Conservation (phyloP, 2,113 vertebrate genomes). For the Sylvia atricapilla region DNA sequence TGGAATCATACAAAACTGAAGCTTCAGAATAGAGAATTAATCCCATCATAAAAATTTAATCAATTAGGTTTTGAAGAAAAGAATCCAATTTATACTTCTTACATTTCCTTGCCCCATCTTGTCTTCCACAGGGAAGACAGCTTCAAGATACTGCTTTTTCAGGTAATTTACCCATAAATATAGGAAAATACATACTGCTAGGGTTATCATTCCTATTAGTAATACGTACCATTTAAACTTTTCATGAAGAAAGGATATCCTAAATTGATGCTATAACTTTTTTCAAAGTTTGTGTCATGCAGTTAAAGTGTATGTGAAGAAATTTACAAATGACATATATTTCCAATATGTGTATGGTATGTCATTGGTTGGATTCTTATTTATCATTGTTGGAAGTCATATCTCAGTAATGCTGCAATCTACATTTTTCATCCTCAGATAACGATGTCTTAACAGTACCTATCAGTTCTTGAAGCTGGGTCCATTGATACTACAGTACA, state of each 20-base stretch:
- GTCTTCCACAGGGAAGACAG: background rate
- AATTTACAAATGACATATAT: background rate
- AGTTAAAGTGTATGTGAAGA: background rate
- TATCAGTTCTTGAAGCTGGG: background rate
- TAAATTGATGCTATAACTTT: background rate
- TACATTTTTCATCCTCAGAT: background rate
- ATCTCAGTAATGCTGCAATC: background rate
- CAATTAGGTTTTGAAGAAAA: background rate
- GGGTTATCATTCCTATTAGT: background rate
- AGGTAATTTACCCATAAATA: background rate
- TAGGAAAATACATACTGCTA: background rate
- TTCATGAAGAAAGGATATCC: background rate
- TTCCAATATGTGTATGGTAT: background rate
- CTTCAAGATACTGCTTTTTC: background rate
- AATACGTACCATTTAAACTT: background rate
- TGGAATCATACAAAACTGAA: background rate
- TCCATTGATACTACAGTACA: background rate
- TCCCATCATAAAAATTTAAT: background rate
- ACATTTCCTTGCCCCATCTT: background rate
- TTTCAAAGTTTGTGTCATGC: background rate
- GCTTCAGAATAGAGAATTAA: background rate
- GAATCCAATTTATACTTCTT: background rate
- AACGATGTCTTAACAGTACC: background rate
- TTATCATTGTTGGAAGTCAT: background rate
- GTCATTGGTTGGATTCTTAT: background rate